These are phyloP conservation scores for Oegoconia quadripuncta DNA, from an alignment of 2,888 invertebrate species.

Conservation along the genomic window DNA sequence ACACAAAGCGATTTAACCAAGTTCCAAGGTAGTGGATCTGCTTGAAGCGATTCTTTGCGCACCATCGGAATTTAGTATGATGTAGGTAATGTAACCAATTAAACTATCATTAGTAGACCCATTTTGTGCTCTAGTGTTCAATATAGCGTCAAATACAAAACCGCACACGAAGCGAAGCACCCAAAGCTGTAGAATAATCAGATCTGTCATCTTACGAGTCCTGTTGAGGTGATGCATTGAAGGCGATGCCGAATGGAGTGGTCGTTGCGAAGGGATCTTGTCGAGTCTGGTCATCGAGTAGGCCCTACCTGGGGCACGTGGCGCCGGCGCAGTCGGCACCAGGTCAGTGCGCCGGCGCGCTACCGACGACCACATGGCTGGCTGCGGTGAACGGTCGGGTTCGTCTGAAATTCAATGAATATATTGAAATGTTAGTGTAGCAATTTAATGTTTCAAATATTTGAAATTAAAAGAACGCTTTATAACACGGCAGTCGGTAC, in stretches of 20 bases:
- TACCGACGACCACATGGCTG: slow-evolving; percentile 86
- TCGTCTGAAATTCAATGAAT: slow-evolving; percentile 40
- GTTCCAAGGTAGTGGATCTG: no score
- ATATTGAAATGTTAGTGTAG: no score
- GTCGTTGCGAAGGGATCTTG: slow-evolving; percentile 51
- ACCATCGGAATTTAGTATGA: no score
- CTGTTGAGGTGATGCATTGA: slow-evolving; percentile 62
- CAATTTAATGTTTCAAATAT: no score
- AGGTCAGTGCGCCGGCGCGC: slow-evolving; percentile 93
- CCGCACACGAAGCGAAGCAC: slow-evolving; percentile 16
- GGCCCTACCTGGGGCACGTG: slow-evolving; percentile 84
- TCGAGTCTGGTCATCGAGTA: slow-evolving; percentile 96
- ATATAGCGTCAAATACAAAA: no score
- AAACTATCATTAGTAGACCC: no score
- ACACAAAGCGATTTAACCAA: no score
- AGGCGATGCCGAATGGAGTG: slow-evolving; percentile 46
- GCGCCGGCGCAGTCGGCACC: slow-evolving; percentile 91
- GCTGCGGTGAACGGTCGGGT: slow-evolving; percentile 60
- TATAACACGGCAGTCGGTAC: no score
- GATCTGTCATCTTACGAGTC: slow-evolving; percentile 25
- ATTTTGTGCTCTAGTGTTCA: no score
- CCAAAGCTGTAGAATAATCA: slow-evolving; percentile 5
- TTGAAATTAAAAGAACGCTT: no score
- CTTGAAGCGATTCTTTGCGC: no score
- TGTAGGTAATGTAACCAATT: no score